phyloP scores from a whole-genome alignment of 2,888 invertebrate genomes.

The Parelbella ahira region DNA sequence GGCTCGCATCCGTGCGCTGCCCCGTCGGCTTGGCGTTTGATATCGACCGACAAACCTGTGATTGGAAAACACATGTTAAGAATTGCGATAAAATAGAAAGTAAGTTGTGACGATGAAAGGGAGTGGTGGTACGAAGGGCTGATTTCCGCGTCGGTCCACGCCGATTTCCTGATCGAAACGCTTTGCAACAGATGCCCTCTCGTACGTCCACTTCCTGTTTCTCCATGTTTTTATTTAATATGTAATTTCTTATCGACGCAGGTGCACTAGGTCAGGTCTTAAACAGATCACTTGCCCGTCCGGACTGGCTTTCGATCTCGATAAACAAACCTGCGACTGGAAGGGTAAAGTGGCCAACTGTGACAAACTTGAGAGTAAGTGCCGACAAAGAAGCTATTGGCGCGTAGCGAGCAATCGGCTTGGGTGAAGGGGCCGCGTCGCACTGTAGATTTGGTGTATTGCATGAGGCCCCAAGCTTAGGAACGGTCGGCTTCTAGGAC shows the following conservation, averaged over 20 bases:
- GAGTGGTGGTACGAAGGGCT: constrained; percentile 72
- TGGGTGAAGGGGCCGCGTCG: constrained; percentile 78
- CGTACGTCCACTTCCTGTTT: constrained; percentile 65
- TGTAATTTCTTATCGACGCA: constrained; percentile 82
- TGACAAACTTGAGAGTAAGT: constrained; percentile 98
- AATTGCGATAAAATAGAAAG: constrained; percentile 96
- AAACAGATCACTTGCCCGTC: constrained; percentile 98
- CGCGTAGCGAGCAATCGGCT: constrained; percentile 75
- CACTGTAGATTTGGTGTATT: constrained; percentile 74
- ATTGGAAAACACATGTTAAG: constrained; percentile 98
- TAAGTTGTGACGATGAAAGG: constrained; percentile 83
- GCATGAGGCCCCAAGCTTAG: constrained; percentile 72
- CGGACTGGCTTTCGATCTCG: constrained; percentile 98
- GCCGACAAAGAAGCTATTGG: constrained; percentile 72
- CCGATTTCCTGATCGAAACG: constrained; percentile 35
- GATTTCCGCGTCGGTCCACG: constrained; percentile 44
- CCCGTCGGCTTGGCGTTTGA: constrained; percentile 95
- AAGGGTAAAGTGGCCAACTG: constrained; percentile 98
- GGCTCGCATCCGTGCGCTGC: constrained; percentile 94
- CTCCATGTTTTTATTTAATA: constrained; percentile 60
- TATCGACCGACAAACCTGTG: constrained; percentile 96
- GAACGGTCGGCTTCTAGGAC: constrained; percentile 47
- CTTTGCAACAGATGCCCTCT: constrained; percentile 52
- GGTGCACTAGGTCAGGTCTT: constrained; percentile 97
- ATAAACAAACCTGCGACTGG: constrained; percentile 99